Percentiles rank a stretch among this genome's conserved stretches.
phyloP scores from a whole-genome alignment of 2,888 invertebrate species.

The Gymnoscelis rufifasciata region DNA sequence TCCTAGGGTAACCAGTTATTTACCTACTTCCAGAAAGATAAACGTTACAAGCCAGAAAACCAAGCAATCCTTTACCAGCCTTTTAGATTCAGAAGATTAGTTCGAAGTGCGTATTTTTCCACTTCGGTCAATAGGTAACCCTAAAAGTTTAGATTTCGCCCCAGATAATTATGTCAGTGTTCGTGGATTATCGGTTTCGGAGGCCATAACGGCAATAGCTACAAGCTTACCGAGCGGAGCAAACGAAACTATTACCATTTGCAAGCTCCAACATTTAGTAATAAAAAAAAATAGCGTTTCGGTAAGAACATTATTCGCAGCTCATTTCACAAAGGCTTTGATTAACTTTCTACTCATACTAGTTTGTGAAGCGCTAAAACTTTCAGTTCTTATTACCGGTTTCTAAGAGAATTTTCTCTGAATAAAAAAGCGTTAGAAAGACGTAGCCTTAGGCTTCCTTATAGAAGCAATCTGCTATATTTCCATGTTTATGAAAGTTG shows the following conservation, averaged over 20 bases:
- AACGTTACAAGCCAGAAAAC: not conserved
- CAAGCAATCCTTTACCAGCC: not conserved
- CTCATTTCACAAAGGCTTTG: constrained; percentile 7
- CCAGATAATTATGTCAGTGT: constrained; percentile 1
- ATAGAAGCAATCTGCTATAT: constrained; percentile 28
- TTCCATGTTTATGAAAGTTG: constrained; percentile 38
- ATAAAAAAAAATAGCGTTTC: constrained; percentile 14
- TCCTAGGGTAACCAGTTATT: too few species aligned
- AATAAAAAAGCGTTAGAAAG: constrained; percentile 18
- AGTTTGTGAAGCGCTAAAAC: constrained; percentile 13
- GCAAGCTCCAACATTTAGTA: constrained; percentile 5
- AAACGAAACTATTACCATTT: constrained; percentile 15
- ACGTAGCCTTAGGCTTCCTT: constrained; percentile 11
- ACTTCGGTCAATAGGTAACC: not conserved
- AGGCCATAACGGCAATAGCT: constrained; percentile 8
- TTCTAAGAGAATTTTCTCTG: constrained; percentile 13
- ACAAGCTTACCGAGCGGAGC: constrained; percentile 12
- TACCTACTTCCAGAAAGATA: too few species aligned
- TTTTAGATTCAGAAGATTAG: not conserved
- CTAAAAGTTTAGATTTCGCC: constrained; percentile 2
- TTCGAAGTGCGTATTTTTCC: not conserved
- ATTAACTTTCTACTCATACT: constrained; percentile 10
- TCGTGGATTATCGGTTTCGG: constrained; percentile 14
- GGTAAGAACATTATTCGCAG: constrained; percentile 9
- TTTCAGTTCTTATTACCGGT: constrained; percentile 21